These are phyloP conservation scores for Tetramorium simillimum DNA, from an alignment of 1,140 invertebrate genomes.

Conservation along the genomic window DNA sequence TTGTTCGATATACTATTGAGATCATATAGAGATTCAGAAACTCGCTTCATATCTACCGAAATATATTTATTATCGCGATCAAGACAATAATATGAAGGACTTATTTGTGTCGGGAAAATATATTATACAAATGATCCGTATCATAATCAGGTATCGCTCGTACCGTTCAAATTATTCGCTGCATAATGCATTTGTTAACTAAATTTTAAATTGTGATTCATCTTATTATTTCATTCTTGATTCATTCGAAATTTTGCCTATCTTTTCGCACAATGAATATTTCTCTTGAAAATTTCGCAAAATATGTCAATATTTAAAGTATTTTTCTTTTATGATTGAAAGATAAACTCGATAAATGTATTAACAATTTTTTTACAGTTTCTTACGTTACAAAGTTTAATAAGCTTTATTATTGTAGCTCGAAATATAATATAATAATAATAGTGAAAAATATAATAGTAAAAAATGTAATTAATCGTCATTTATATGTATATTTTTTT, in stretches of 20 bases:
- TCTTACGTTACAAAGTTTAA: neutral
- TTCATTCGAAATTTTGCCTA: neutral
- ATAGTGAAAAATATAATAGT: neutral
- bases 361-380: neutral
- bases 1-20: conserved; percentile 9
- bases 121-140: neutral
- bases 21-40: neutral
- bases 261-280: neutral
- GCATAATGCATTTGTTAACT: neutral
- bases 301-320: neutral
- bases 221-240: neutral
- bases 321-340: neutral
- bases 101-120: neutral
- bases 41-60: neutral
- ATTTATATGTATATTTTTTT: too few relatives aligned
- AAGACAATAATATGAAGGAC: neutral
- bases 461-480: neutral
- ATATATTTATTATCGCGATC: neutral
- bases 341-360: neutral
- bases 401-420: neutral
- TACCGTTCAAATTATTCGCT: neutral
- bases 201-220: neutral
- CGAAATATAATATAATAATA: neutral
- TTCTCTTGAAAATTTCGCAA: conserved; percentile 8
- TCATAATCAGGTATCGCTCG: neutral